A percentile compares a stretch with the other conserved stretches of the same genome.
Evolutionary conservation across 2,113 vertebrate genomes (phyloP).

Genomic region (Oreotrochilus melanogaster): DNA sequence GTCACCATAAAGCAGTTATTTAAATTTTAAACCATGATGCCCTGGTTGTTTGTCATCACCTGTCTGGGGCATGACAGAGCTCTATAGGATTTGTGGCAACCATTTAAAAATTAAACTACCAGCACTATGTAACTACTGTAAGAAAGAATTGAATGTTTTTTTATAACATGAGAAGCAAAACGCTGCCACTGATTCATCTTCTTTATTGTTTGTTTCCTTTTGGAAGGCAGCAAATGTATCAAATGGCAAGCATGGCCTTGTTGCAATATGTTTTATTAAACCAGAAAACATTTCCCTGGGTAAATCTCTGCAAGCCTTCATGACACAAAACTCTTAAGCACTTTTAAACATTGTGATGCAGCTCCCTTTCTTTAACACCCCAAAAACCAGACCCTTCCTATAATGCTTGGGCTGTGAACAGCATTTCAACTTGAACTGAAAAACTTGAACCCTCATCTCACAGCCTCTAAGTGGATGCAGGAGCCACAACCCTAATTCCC

Average conservation of each 20-base stretch:
- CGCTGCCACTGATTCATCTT: not conserved
- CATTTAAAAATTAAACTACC: not conserved
- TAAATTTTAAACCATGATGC: not conserved
- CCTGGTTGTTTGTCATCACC: not conserved
- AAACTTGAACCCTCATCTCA: not conserved
- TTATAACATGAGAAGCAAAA: not conserved
- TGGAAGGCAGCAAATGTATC: not conserved
- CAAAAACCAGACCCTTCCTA: not conserved
- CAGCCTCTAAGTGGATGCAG: not conserved
- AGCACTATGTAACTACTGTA: not conserved
- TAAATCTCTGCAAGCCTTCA: not conserved
- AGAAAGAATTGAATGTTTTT: not conserved
- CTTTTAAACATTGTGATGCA: rapidly evolving
- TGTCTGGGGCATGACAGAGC: not conserved
- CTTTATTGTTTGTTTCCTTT: not conserved
- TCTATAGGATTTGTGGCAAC: not conserved
- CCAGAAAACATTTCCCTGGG: not conserved
- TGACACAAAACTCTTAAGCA: not conserved
- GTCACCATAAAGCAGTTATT: not conserved
- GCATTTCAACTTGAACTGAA: not conserved
- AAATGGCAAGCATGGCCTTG: not conserved
- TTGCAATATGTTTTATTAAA: not conserved
- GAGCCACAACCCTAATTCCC: not conserved
- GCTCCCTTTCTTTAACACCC: not conserved
- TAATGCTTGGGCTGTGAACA: not conserved